Conservation (phyloP, 2,888 invertebrate species). For the Electrophaes corylata region DNA sequence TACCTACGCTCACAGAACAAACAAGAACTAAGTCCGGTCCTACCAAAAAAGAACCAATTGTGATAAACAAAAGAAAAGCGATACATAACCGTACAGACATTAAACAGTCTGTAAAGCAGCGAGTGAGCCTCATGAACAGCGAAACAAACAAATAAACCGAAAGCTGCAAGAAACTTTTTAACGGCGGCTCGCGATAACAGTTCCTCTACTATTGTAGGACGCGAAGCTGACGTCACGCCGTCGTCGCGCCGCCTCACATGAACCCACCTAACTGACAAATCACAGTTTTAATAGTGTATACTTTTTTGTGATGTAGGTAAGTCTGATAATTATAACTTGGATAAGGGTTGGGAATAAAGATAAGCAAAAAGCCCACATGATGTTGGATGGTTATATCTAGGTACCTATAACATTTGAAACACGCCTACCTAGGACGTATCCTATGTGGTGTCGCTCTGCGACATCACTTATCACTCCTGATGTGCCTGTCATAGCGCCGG, state of each 20-base stretch:
- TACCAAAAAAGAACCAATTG: neutral
- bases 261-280: neutral
- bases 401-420: too few species aligned
- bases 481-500: too few species aligned
- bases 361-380: too few species aligned
- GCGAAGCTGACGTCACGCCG: neutral
- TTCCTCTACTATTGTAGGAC: conserved; percentile 18
- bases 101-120: conserved; percentile 3
- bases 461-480: too few species aligned
- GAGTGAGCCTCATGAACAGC: conserved; percentile 12
- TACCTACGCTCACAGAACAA: too few species aligned
- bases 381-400: too few species aligned
- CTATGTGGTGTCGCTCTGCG: too few species aligned
- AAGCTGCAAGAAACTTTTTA: conserved; percentile 37
- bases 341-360: too few species aligned
- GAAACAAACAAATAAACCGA: conserved; percentile 40
- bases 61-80: neutral
- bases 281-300: neutral
- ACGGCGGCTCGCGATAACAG: conserved; percentile 38
- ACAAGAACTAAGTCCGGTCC: too few species aligned
- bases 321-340: too few species aligned
- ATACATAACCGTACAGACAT: conserved; percentile 4
- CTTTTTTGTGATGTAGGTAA: too few species aligned
- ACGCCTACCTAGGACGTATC: too few species aligned
- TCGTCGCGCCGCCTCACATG: neutral